A percentile compares a stretch with the other conserved stretches of the same genome.
Conservation (phyloP, 2,113 vertebrate species). For the Pungitius pungitius region DNA sequence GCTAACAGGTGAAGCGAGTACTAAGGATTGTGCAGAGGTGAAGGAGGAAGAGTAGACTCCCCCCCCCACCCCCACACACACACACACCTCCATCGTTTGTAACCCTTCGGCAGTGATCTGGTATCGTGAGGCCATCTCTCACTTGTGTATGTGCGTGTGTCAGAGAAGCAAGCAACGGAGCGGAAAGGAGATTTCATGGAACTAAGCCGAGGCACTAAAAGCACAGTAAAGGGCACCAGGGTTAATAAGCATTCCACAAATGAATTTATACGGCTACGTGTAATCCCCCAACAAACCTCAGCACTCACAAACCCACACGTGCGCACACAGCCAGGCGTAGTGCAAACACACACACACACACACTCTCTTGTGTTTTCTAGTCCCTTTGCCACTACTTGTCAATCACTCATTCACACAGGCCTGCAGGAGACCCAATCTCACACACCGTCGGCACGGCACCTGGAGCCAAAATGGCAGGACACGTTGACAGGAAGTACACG, state of each 20-base stretch:
- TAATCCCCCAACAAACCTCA: slow-evolving; percentile 50
- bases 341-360: not conserved
- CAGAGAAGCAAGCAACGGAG: slow-evolving; percentile 7
- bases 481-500: not conserved
- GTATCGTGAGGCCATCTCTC: slow-evolving; percentile 43
- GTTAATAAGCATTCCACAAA: slow-evolving; percentile 71
- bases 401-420: not conserved
- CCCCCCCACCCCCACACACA: too few relatives aligned
- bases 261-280: slow-evolving; percentile 56
- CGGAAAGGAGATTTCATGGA: slow-evolving; percentile 59
- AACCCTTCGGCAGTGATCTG: slow-evolving; percentile 21
- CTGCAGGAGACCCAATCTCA: not conserved
- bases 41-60: slow-evolving; percentile 12
- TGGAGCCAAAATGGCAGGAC: not conserved
- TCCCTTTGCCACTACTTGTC: not conserved
- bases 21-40: not conserved
- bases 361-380: not conserved
- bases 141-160: slow-evolving; percentile 9
- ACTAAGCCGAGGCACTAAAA: slow-evolving; percentile 59
- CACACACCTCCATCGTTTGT: not conserved
- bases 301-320: slow-evolving; percentile 15
- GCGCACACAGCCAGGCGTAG: not conserved
- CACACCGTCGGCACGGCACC: not conserved
- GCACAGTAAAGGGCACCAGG: slow-evolving; percentile 49
- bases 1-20: slow-evolving; percentile 18